phyloP scores from a whole-genome alignment of 2,113 vertebrate species.

The Lichenostomus cassidix region DNA sequence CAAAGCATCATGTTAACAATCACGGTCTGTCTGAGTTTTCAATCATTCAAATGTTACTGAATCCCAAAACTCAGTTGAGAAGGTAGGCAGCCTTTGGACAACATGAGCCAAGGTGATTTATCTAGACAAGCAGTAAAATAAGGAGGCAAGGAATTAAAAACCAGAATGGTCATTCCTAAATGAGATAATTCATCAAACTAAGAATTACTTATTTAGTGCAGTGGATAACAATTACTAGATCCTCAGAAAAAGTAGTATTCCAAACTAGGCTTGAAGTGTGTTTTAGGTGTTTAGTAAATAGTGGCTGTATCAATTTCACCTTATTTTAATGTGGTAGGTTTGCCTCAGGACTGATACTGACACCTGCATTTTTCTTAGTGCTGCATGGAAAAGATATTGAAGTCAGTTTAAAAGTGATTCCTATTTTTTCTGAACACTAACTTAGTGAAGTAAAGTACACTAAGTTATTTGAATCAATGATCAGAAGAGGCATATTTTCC shows the following conservation, averaged over 20 bases:
- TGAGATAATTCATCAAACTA: background rate
- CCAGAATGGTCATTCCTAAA: background rate
- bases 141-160: background rate
- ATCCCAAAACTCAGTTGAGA: background rate
- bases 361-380: background rate
- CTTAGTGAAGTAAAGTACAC: background rate
- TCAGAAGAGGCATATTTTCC: conserved; percentile 6
- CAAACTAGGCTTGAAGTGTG: background rate
- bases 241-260: background rate
- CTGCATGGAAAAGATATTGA: background rate
- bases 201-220: background rate
- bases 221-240: background rate
- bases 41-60: background rate
- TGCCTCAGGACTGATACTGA: background rate
- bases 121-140: background rate
- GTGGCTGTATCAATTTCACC: background rate
- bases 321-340: background rate
- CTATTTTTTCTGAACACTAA: background rate
- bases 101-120: background rate
- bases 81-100: background rate
- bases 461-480: background rate
- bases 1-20: background rate
- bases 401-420: conserved; percentile 1
- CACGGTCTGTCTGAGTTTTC: background rate
- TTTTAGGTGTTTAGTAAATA: background rate